Percentiles rank a stretch among this genome's conserved stretches.
Evolutionary conservation across 2,888 invertebrate genomes (phyloP).

Genomic region (Brenthis daphne): DNA sequence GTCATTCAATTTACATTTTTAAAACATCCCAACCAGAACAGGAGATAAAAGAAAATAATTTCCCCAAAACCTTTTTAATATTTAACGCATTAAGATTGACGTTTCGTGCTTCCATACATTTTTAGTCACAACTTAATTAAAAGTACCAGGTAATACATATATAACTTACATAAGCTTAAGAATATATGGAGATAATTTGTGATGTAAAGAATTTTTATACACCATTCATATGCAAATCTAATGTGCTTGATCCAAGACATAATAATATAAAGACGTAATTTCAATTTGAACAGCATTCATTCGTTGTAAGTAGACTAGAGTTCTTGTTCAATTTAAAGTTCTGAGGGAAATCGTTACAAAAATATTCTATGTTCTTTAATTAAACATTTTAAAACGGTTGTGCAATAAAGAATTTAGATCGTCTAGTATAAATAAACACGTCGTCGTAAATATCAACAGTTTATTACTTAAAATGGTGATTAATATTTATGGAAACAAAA

Average conservation of each 20-base stretch:
- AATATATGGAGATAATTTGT: slow-evolving; percentile 4
- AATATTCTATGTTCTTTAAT: slow-evolving; percentile 6
- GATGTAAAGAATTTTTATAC: slow-evolving; percentile 9
- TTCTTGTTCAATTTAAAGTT: not conserved
- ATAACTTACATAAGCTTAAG: not conserved
- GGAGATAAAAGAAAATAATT: slow-evolving; percentile 51
- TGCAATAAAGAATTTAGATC: slow-evolving; percentile 2
- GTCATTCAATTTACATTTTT: slow-evolving; percentile 52
- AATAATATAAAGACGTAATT: not conserved
- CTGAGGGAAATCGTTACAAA: not conserved
- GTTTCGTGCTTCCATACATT: slow-evolving; percentile 47
- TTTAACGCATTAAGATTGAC: slow-evolving; percentile 48
- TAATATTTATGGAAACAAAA: slow-evolving; percentile 18
- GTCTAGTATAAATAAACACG: slow-evolving; percentile 14
- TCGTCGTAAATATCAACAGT: slow-evolving; percentile 20
- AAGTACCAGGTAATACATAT: slow-evolving; percentile 37
- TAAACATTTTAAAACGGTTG: slow-evolving; percentile 5
- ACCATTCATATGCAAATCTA: slow-evolving; percentile 36
- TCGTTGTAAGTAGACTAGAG: not conserved
- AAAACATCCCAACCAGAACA: slow-evolving; percentile 46
- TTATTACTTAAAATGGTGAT: slow-evolving; percentile 19
- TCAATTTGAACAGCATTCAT: not conserved
- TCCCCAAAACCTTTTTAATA: slow-evolving; percentile 49
- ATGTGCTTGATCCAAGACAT: slow-evolving; percentile 35
- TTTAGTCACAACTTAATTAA: slow-evolving; percentile 50